phyloP scores from a whole-genome alignment of 2,113 vertebrate species.

The Pseudorectes ferrugineus region DNA sequence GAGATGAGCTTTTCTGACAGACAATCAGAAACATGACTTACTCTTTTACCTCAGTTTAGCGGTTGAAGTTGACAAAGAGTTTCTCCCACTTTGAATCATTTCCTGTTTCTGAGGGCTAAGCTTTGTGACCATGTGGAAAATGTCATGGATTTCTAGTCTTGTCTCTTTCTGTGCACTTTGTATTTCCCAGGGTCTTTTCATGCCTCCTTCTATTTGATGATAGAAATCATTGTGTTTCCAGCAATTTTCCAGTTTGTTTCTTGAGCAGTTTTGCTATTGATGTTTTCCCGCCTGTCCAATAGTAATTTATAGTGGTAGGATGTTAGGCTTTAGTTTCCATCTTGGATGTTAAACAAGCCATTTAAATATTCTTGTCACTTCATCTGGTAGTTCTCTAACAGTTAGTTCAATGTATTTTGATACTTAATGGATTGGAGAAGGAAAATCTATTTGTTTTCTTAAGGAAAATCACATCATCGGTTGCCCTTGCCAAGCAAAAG shows the following conservation, averaged over 20 bases:
- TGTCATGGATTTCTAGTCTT: background rate
- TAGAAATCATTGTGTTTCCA: background rate
- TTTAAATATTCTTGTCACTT: background rate
- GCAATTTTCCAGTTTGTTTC: background rate
- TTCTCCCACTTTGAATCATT: background rate
- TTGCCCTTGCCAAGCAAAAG: constrained; percentile 10
- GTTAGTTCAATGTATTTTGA: background rate
- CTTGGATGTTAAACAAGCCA: background rate
- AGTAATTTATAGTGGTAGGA: background rate
- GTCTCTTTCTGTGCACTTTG: background rate
- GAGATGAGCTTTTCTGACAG: background rate
- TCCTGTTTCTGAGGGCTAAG: background rate
- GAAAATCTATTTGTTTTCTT: constrained; percentile 6
- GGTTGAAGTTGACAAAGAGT: background rate
- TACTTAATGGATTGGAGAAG: background rate
- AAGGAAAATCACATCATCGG: background rate
- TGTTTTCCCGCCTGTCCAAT: background rate
- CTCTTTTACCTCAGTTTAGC: background rate
- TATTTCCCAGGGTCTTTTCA: background rate
- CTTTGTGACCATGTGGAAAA: background rate
- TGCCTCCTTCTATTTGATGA: background rate
- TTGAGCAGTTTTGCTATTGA: background rate
- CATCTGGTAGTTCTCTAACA: background rate
- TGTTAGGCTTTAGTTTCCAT: background rate
- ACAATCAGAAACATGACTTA: background rate